Conservation (phyloP, 2,888 invertebrate genomes). For the Lasius platythorax region DNA sequence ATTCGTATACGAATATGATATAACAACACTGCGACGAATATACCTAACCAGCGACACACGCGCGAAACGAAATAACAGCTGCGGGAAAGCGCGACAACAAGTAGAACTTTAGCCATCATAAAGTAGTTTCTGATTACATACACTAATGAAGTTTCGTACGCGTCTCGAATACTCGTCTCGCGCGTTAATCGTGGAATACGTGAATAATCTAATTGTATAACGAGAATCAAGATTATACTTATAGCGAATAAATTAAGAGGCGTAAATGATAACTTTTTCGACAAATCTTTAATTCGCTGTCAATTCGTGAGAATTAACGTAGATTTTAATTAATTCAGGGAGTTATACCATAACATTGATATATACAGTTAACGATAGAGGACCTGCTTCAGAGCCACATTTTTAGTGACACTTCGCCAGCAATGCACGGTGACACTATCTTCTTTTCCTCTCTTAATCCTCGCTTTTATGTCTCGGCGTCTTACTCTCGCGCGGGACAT, state of each 20-base stretch:
- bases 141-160: conserved; percentile 23
- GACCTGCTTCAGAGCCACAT: background rate
- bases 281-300: background rate
- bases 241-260: background rate
- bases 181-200: conserved; percentile 3
- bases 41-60: conserved; percentile 5
- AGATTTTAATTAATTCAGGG: background rate
- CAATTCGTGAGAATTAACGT: background rate
- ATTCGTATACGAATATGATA: background rate
- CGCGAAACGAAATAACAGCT: conserved; percentile 25
- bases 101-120: conserved; percentile 13
- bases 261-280: background rate
- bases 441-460: background rate
- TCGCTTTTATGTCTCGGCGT: conserved; percentile 33
- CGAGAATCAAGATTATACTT: conserved; percentile 32
- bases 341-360: background rate
- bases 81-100: conserved; percentile 10
- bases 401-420: background rate
- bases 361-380: background rate
- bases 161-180: background rate
- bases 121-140: conserved; percentile 35
- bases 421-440: background rate
- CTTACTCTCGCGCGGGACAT: conserved; percentile 42
- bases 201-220: background rate
- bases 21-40: conserved; percentile 10